Conservation (phyloP, 2,888 invertebrate genomes). For the Baronia brevicornis region DNA sequence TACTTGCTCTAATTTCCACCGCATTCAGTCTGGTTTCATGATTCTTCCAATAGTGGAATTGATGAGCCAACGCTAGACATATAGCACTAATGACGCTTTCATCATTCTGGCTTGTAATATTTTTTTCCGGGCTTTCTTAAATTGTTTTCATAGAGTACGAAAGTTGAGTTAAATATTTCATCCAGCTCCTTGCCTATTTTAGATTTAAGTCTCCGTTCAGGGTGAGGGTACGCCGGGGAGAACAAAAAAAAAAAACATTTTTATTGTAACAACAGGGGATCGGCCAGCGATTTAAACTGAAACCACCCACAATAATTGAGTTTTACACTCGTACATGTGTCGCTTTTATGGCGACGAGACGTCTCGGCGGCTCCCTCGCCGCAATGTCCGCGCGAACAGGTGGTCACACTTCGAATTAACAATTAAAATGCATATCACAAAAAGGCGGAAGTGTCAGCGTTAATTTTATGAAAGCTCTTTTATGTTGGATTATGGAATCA, state of each 20-base stretch:
- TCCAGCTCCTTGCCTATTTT: constrained; percentile 10
- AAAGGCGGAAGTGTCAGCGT: constrained; percentile 29
- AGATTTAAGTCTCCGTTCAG: constrained; percentile 12
- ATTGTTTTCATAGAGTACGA: not conserved
- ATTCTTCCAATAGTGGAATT: too few relatives aligned
- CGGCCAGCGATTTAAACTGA: constrained; percentile 37
- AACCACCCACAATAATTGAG: constrained; percentile 43
- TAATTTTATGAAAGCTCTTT: constrained; percentile 21
- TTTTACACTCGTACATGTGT: constrained; percentile 27
- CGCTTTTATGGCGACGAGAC: constrained; percentile 2
- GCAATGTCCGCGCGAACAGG: too few relatives aligned
- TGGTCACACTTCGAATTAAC: constrained; percentile 32
- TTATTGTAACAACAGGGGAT: constrained; percentile 30
- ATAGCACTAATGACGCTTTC: too few relatives aligned
- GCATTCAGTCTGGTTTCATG: too few relatives aligned
- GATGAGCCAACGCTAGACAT: too few relatives aligned
- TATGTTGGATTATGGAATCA: constrained; percentile 19
- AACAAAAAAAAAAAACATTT: constrained; percentile 34
- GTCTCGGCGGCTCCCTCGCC: constrained; percentile 6
- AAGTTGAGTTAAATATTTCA: not conserved
- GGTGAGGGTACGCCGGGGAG: constrained; percentile 27
- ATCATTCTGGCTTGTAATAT: too few relatives aligned
- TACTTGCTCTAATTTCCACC: too few relatives aligned
- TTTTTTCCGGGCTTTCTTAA: not conserved
- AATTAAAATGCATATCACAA: constrained; percentile 13